Evolutionary conservation across 2,797 vertebrate genomes (phyloP).

Genomic region (Macroramphosus scolopax): DNA sequence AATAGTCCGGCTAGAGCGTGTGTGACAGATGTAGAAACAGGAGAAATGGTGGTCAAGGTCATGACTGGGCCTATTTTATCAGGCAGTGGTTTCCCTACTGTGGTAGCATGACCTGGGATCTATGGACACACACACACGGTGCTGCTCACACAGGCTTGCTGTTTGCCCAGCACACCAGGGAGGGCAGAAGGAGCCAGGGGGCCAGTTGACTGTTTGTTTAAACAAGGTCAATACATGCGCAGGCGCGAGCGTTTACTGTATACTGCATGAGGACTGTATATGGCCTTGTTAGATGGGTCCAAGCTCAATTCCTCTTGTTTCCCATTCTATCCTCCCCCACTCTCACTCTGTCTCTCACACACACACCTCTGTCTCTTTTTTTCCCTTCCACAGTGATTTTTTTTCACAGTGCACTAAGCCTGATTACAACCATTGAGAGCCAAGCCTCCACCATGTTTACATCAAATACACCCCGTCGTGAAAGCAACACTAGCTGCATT

Average conservation of each 20-base stretch:
- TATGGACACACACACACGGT: constrained; percentile 24
- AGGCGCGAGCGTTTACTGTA: constrained; percentile 57
- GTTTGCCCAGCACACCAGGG: constrained; percentile 75
- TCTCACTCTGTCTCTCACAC: constrained; percentile 10
- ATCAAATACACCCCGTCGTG: constrained; percentile 69
- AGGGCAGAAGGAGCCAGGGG: constrained; percentile 74
- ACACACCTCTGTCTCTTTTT: constrained; percentile 13
- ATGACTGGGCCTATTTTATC: constrained; percentile 54
- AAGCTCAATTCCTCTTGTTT: constrained; percentile 50
- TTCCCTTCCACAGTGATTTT: constrained; percentile 32
- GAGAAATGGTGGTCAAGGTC: constrained; percentile 76
- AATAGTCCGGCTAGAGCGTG: constrained; percentile 19
- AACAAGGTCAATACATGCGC: constrained; percentile 76
- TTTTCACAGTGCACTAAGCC: constrained; percentile 52
- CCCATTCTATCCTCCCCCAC: constrained; percentile 41
- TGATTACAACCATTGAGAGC: constrained; percentile 65
- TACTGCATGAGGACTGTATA: constrained; percentile 72
- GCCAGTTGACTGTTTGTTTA: constrained; percentile 78
- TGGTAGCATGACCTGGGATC: constrained; percentile 47
- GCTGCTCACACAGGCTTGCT: constrained; percentile 48
- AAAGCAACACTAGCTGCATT: constrained; percentile 47
- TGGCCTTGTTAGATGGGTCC: constrained; percentile 64
- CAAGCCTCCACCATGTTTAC: constrained; percentile 64
- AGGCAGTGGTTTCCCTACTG: constrained; percentile 53
- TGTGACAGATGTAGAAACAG: constrained; percentile 59